Conservation (phyloP, 1,140 invertebrate genomes). For the Drosophila tristis region DNA sequence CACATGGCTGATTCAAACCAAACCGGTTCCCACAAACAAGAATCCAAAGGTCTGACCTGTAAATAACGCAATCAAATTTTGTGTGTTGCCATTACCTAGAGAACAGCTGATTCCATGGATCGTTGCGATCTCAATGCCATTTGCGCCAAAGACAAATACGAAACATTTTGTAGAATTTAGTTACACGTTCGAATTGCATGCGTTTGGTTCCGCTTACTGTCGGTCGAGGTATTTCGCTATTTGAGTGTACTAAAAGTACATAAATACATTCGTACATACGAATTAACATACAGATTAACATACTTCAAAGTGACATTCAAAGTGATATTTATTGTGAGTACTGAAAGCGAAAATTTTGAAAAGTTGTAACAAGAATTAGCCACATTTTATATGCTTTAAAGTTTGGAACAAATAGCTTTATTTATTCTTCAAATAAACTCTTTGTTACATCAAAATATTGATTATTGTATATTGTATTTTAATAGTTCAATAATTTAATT, state of each 20-base stretch:
- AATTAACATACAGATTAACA: background rate
- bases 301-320: too few species aligned
- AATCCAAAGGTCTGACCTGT: slow-evolving; percentile 36
- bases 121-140: slow-evolving; percentile 18
- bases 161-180: slow-evolving; percentile 15
- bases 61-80: slow-evolving; percentile 2
- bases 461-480: background rate
- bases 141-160: slow-evolving; percentile 25
- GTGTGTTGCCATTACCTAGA: background rate
- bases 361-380: background rate
- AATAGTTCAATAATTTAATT: background rate
- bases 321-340: slow-evolving; percentile 1
- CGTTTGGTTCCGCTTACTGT: slow-evolving; percentile 25
- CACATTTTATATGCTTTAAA: too few species aligned
- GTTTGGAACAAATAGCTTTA: too few species aligned
- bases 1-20: slow-evolving; percentile 35
- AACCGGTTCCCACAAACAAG: slow-evolving; percentile 65
- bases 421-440: background rate
- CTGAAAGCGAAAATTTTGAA: background rate
- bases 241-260: background rate
- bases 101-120: slow-evolving; percentile 56
- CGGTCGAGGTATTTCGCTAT: background rate
- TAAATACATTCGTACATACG: background rate
- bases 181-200: slow-evolving; percentile 28
- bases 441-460: too few species aligned